Conservation (phyloP, 2,797 vertebrate species). For the Ceryle rudis region DNA sequence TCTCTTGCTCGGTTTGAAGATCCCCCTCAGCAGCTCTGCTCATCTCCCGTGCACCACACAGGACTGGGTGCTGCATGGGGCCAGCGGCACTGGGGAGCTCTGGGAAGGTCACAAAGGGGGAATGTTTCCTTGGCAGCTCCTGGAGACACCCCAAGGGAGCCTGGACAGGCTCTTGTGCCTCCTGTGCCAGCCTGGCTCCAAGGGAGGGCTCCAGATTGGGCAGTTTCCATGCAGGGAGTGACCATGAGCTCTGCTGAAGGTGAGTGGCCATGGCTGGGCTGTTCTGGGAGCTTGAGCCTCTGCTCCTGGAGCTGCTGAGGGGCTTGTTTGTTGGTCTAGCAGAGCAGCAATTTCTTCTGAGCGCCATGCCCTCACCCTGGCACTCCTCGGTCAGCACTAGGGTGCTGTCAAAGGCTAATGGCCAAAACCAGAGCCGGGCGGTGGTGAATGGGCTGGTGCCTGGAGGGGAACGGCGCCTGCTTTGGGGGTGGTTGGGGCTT, state of each 20-base stretch:
- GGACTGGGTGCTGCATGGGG: neutral
- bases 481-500: too few species aligned
- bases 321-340: neutral
- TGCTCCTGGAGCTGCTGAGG: neutral
- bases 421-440: neutral
- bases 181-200: neutral
- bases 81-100: neutral
- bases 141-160: neutral
- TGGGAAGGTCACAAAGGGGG: neutral
- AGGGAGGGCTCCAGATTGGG: rapidly evolving
- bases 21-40: too few species aligned
- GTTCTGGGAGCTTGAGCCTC: neutral
- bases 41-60: rapidly evolving
- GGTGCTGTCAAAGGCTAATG: neutral
- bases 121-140: neutral
- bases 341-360: neutral
- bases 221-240: neutral
- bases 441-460: rapidly evolving
- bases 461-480: rapidly evolving
- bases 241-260: neutral
- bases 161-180: too few species aligned
- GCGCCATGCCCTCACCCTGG: neutral
- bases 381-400: rapidly evolving
- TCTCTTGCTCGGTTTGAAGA: neutral
- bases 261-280: neutral